These are phyloP conservation scores for Pantala flavescens DNA, from an alignment of 1,140 invertebrate species.

Conservation along the genomic window DNA sequence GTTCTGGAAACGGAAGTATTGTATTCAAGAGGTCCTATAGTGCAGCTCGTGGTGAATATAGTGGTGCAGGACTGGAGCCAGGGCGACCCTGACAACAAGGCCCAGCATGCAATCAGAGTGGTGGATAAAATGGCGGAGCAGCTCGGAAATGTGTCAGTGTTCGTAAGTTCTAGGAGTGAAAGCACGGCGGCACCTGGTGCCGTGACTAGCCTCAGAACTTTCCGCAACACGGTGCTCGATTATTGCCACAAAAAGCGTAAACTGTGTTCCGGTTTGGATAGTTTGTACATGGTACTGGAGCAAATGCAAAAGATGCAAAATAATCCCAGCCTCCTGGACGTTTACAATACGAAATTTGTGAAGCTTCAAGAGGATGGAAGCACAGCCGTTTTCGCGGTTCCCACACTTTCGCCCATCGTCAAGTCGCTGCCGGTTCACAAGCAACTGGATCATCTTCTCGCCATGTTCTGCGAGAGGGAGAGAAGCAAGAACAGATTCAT, in stretches of 20 bases:
- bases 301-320: constrained; percentile 7
- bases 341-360: constrained; percentile 11
- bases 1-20: neutral
- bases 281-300: neutral
- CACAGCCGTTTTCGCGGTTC: constrained; percentile 13
- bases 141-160: constrained; percentile 7
- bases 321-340: constrained; percentile 13
- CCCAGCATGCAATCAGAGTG: constrained; percentile 7
- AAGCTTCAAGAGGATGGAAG: neutral
- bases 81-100: neutral
- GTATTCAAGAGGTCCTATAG: neutral
- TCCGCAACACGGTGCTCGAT: constrained; percentile 1
- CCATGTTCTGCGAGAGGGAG: constrained; percentile 11
- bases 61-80: constrained; percentile 2
- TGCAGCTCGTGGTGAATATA: constrained; percentile 4
- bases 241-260: neutral
- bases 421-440: constrained; percentile 6
- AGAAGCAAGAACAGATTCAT: constrained; percentile 8
- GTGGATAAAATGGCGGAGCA: constrained; percentile 11
- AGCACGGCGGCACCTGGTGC: neutral
- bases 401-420: neutral
- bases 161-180: neutral
- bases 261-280: neutral
- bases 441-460: constrained; percentile 8
- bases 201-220: neutral